Base-by-base conservation (phyloP, 2,113 vertebrate species). In the Heteronetta atricapilla region DNA sequence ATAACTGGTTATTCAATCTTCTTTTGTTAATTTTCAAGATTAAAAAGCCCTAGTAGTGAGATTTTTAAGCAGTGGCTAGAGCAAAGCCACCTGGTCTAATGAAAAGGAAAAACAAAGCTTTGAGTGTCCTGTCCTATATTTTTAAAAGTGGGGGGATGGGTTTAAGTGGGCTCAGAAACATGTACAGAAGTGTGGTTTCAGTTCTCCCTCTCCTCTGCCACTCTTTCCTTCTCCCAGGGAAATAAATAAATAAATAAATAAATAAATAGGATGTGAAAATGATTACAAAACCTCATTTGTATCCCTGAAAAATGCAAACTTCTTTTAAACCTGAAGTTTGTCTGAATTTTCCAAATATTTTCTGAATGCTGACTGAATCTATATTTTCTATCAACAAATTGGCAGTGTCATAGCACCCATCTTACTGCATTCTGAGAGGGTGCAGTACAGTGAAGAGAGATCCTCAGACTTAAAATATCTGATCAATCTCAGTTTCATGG, bases 41-140 rank as follows among this genome's bases (percentile, higher is more conserved):
- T 33, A 70, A 80, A 80, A 95, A 34, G 8, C 63, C 89, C n/a
- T 56, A 42, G 26, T 80, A 62, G 15, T 46, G 58, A 82, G 28
- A 52, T 48, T 34, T 79, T 10, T 68, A 79, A 82, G 36, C 19
- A 68, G 66, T 56, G 55, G 15, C 25, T 0, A 2, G 31, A 94
- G 34, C 28, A 68, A 88, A 93, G 31, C 2, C 74, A 60, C 28
- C 10, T 59, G 56, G 31, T 3, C 75, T 44, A 55, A 21, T 31
- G 15, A 53, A 83, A 91, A 26, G 3, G 7, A 40, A 59, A 86
- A 74, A n/a, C 11, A 38, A 33, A 66, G 4, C 1, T 63, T 15
- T 36, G 42, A 55, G 15, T 40, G 1, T 1, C 19, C 9, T n/a
- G 1, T 1, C 19, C 9, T 5, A 15, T 72, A 72, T 68, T 16